Evolutionary conservation across 2,797 vertebrate species (phyloP), one percentile per base, ranked within the genome.

Genomic region (Hylomyscus alleni): DNA sequence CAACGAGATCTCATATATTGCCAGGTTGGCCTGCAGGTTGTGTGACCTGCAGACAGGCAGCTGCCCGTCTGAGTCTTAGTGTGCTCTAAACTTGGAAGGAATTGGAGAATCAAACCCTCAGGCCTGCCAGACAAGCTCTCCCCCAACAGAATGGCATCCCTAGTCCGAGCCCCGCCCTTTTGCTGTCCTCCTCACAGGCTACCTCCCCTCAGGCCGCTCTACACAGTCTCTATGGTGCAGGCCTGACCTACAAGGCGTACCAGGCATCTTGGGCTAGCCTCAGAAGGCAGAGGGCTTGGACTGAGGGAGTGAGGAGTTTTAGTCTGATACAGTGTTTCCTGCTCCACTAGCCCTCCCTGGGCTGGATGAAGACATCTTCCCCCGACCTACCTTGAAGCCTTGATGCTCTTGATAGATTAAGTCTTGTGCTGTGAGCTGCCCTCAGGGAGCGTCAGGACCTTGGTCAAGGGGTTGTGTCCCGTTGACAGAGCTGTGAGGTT

Each of bases 321-420:
- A 44, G 34, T 87, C 14, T 19, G 0, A 11, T 67, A 50, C 6
- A 56, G 8, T 47, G n/a, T 3, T 15, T 10, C 12, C 67, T 40
- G 24, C 56, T 47, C 7, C 56, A 95, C 37, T 67, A 37, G 73
- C 47, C 1, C 0, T 50, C 54, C 69, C 5, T 78, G 75, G 44
- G 20, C 15, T 62, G 81, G 3, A 15, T 29, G 69, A 40, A 77
- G 78, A 52, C 40, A 29, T 24, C 52, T 11, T 12, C 12, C 40
- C 56, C 40, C 9, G 47, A 50, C 47, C 44, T 69, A 50, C 47
- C 84, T 52, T 9, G 22, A 29, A 81, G 72, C 44, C 65, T 91
- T 72, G 76, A 54, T 47, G 34, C 0, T n/a, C 58, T 11, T 9
- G 24, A 29, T 24, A 0, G 9, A 19, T 1, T 1, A 6, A 2